phyloP scores from a whole-genome alignment of 2,113 vertebrate genomes.

The Chionomys nivalis region DNA sequence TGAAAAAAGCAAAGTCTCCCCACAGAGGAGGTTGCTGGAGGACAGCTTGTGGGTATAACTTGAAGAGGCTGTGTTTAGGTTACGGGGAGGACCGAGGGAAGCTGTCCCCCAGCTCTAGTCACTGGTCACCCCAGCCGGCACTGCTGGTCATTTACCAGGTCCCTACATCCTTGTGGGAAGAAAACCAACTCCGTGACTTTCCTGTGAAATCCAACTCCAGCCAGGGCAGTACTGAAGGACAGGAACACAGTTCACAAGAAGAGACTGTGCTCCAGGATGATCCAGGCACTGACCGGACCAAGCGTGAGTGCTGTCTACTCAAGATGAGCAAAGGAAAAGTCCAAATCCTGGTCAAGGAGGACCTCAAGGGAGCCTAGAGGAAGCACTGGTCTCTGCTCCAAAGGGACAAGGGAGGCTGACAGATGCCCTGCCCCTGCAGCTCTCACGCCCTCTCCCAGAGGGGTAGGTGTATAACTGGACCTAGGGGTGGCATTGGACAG shows the following conservation, averaged over 20 bases:
- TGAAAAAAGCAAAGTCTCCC: slow-evolving; percentile 73
- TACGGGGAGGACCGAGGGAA: background rate
- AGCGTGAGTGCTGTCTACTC: background rate
- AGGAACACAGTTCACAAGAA: background rate
- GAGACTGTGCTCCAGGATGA: background rate
- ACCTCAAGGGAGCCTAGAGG: background rate
- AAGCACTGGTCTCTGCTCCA: background rate
- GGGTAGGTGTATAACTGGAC: background rate
- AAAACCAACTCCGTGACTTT: background rate
- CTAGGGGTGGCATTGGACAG: background rate
- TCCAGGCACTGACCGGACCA: background rate
- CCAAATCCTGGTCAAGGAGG: background rate
- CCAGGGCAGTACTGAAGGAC: fast-evolving
- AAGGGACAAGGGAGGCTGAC: no score
- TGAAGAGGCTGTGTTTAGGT: background rate
- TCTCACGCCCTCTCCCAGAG: background rate
- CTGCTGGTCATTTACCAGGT: background rate
- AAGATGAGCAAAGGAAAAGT: background rate
- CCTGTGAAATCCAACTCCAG: slow-evolving; percentile 38
- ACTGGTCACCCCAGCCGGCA: background rate
- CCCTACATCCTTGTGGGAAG: fast-evolving
- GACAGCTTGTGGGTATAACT: background rate
- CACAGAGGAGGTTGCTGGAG: slow-evolving; percentile 57
- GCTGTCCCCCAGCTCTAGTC: background rate
- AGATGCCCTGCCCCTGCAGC: no score